Evolutionary conservation across 2,888 invertebrate species (phyloP), one percentile per base, ranked within the genome.

Genomic region (Drosophila anomalata): DNA sequence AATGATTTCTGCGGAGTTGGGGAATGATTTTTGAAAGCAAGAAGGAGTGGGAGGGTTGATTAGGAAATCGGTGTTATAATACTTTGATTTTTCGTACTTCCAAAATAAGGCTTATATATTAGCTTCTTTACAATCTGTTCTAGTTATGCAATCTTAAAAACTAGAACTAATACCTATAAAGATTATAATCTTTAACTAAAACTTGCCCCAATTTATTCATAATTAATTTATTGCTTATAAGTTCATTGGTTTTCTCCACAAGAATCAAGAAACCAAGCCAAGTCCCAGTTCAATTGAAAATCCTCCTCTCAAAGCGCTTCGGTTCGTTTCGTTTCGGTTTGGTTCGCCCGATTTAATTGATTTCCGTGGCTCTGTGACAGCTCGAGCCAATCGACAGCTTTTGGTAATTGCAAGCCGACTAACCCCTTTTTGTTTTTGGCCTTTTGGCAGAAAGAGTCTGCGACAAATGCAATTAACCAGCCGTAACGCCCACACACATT

Each of bases 401-500:
- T 36, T 14, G 50, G 53, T 67, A 70, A 77, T 77, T 74, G 63
- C 46, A 50, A 48, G 44, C 41, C 53, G 42, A 41, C 47, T 60
- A 61, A 75, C 68, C 68, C 73, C 76, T 73, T 84, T 56, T 33
- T 42, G 57, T 33, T 53, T 17, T 17, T 31, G 22, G 51, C 29
- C 20, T 20, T 33, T 68, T 29, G 39, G 51, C 44, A 51, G 73
- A 72, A 66, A 44, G 69, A 60, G 61, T 58, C 61, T 76, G 71
- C 52, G 69, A 58, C 71, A 67, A 83, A 87, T 79, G 86, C 82
- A 83, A 83, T 83, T 83, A 83, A 79, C 86, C 75, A 77, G 80
- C 79, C 77, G 74, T 74, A 76, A 87, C 87, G 88, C 84, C 84
- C 88, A 86, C 77, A 80, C 77, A 73, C 84, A 84, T 86, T 84